Evolutionary conservation across 1,140 invertebrate genomes (phyloP).

Genomic region (Metaphire vulgaris): DNA sequence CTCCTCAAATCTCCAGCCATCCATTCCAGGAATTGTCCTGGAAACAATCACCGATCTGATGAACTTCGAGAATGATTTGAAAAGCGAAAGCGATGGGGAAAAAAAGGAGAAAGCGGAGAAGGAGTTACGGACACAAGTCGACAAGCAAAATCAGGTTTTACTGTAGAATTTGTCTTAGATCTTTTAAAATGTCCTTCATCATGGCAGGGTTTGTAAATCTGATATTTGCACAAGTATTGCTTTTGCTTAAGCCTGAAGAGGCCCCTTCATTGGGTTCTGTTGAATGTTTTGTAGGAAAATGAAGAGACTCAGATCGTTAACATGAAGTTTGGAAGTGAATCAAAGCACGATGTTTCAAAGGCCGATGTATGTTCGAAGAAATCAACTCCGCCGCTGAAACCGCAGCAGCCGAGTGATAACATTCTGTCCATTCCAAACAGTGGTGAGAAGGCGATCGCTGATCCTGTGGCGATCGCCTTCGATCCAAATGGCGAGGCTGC

Average conservation of each 20-base stretch:
- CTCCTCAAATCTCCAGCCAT: slow-evolving; percentile 39
- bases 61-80: slow-evolving; percentile 7
- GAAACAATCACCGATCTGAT: slow-evolving; percentile 12
- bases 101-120: background rate
- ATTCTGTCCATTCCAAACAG: background rate
- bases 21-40: slow-evolving; percentile 36
- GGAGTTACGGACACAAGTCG: too few species aligned
- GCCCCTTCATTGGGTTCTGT: too few species aligned
- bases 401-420: too few species aligned
- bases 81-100: background rate
- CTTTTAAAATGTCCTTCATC: too few species aligned
- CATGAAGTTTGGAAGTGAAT: slow-evolving; percentile 36
- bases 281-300: too few species aligned
- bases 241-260: too few species aligned
- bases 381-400: background rate
- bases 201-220: too few species aligned
- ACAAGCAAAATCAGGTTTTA: too few species aligned
- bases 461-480: background rate
- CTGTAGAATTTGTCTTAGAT: too few species aligned
- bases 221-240: too few species aligned
- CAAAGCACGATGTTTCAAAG: slow-evolving; percentile 29
- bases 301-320: slow-evolving; percentile 39
- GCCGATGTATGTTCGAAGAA: background rate
- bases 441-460: too few species aligned
- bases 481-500: background rate